A percentile compares a stretch with the other conserved stretches of the same genome.
phyloP scores from a whole-genome alignment of 1,140 invertebrate species.

The Anagrus nilaparvatae region DNA sequence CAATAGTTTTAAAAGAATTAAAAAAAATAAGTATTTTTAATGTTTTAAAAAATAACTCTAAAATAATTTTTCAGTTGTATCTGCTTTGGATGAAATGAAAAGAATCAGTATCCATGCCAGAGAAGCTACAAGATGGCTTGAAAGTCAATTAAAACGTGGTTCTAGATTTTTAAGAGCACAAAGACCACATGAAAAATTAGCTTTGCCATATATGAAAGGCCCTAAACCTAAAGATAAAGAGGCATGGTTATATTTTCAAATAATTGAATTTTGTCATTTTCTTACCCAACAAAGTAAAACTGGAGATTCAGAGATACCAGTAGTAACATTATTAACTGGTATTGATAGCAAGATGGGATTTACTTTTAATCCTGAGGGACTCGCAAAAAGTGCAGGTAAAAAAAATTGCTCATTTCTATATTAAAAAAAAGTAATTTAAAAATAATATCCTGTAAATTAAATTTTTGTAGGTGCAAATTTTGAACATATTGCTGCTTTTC shows the following conservation, averaged over 20 bases:
- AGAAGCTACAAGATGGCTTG: conserved; percentile 85
- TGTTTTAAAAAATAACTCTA: conserved; percentile 12
- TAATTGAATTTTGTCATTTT: conserved; percentile 61
- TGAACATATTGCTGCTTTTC: conserved; percentile 54
- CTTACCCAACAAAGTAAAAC: conserved; percentile 50
- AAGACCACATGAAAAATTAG: conserved; percentile 62
- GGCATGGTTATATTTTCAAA: conserved; percentile 55
- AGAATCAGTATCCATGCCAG: conserved; percentile 64
- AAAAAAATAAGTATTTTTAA: conserved; percentile 10
- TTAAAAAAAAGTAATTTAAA: conserved; percentile 5
- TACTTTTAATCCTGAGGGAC: conserved; percentile 39
- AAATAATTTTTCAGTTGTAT: conserved; percentile 60
- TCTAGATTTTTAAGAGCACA: conserved; percentile 74
- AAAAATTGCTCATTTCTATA: conserved; percentile 5
- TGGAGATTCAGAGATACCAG: conserved; percentile 40
- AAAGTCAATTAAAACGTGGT: conserved; percentile 72
- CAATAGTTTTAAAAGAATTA: conserved; percentile 5
- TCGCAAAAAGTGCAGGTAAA: conserved; percentile 48
- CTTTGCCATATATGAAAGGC: conserved; percentile 64
- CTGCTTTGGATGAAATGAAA: conserved; percentile 76
- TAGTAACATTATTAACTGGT: conserved; percentile 52
- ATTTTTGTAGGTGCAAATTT: conserved; percentile 47
- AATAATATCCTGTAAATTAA: conserved; percentile 15
- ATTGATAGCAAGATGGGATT: conserved; percentile 28
- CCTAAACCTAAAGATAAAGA: conserved; percentile 58